Evolutionary conservation across 2,888 invertebrate species (phyloP).

Genomic region (Drosophila multiciliata): DNA sequence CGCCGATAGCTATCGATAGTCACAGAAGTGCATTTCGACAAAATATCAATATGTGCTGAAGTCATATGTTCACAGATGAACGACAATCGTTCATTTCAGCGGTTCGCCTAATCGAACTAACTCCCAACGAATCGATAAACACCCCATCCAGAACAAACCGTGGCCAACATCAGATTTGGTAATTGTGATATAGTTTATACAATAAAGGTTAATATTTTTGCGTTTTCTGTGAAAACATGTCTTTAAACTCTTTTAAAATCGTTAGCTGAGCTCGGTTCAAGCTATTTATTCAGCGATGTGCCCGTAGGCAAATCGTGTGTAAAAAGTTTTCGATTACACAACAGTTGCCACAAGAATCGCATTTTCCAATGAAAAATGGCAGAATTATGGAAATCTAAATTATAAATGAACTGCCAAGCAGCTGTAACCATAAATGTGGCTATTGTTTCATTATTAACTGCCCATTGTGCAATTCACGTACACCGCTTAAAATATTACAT

Average conservation of each 20-base stretch:
- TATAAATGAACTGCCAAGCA: constrained; percentile 2
- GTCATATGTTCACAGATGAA: constrained; percentile 18
- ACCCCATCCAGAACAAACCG: constrained; percentile 40
- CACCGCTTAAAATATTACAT: constrained; percentile 50
- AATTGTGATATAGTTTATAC: constrained; percentile 43
- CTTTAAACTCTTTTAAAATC: background rate
- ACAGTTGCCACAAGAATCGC: constrained; percentile 47
- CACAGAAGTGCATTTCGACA: too few relatives aligned
- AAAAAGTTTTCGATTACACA: constrained; percentile 63
- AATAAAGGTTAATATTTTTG: constrained; percentile 12
- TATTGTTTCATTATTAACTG: constrained; percentile 10
- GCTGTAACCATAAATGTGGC: background rate
- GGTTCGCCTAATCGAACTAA: constrained; percentile 18
- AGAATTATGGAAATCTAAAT: constrained; percentile 35
- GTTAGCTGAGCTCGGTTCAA: background rate
- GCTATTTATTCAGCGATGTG: background rate
- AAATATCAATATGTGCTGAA: constrained; percentile 9
- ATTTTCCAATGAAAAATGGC: constrained; percentile 43
- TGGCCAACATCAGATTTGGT: constrained; percentile 47
- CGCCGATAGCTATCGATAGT: background rate
- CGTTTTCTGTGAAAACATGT: background rate
- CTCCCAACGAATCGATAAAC: constrained; percentile 22
- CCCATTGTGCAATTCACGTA: constrained; percentile 26
- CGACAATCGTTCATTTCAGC: background rate
- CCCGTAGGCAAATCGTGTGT: constrained; percentile 5